phyloP scores from a whole-genome alignment of 2,888 invertebrate species.

The Andrena trimmerana region DNA sequence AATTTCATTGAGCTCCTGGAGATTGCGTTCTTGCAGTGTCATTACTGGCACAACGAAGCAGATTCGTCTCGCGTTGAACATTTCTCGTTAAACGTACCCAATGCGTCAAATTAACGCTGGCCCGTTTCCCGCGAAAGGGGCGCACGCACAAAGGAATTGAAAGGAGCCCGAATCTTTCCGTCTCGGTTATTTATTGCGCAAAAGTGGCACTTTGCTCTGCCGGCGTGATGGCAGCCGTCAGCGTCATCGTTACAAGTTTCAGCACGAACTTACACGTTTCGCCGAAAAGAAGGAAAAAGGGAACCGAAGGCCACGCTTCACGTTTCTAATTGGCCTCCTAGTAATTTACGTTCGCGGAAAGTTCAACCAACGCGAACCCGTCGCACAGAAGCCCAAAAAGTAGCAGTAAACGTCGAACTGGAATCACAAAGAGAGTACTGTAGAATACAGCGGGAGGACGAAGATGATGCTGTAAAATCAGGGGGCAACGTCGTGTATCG shows the following conservation, averaged over 20 bases:
- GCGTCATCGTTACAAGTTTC: slow-evolving; percentile 26
- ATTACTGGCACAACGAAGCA: background rate
- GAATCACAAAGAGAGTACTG: background rate
- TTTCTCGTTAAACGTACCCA: background rate
- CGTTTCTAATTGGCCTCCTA: slow-evolving; percentile 14
- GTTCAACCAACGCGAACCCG: slow-evolving; percentile 6
- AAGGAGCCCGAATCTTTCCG: slow-evolving; percentile 6
- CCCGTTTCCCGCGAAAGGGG: background rate
- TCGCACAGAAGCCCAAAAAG: background rate
- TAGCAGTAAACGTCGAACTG: background rate
- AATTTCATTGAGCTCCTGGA: no score
- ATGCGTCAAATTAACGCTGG: slow-evolving; percentile 29
- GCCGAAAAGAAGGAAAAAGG: background rate
- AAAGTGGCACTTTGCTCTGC: slow-evolving; percentile 34
- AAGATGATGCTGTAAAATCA: slow-evolving; percentile 29
- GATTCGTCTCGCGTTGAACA: background rate
- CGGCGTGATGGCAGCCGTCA: slow-evolving; percentile 10
- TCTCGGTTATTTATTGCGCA: slow-evolving; percentile 39
- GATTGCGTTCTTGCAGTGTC: background rate
- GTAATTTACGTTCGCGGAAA: slow-evolving; percentile 9
- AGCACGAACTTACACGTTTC: slow-evolving; percentile 28
- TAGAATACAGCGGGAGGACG: background rate
- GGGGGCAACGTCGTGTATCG: slow-evolving; percentile 55
- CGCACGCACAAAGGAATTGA: slow-evolving; percentile 4
- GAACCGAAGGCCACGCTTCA: background rate